Evolutionary conservation across 2,797 vertebrate genomes (phyloP), one percentile per base, ranked within the genome.

Genomic region (Pipistrellus nathusii): DNA sequence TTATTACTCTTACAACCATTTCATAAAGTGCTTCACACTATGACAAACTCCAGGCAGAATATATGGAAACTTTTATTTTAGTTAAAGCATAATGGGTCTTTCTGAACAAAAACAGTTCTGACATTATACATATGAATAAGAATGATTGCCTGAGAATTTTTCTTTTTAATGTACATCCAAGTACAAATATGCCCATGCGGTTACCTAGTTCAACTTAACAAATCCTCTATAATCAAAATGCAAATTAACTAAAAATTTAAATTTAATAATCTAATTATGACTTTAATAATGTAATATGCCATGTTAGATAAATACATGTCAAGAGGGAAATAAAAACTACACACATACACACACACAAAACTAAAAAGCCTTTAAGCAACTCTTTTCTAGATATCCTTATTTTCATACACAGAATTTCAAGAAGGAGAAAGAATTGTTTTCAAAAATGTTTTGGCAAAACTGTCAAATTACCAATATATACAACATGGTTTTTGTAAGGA

Each of bases 1-100:
- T 93, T 97, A 96, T 96, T 97, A 96, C 88, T 88, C 91, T 97
- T 97, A 62, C 80, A 97, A 97, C 85, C 87, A 97, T 95, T 98
- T 97, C 83, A 97, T 72, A 44, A 97, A 98, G 91, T 83, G 93
- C 90, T 98, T 98, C 92, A 87, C 73, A 95, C 84, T 95, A 75
- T 12, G 85, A 97, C 96, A 97, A 97, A 94, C 91, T 72, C 81
- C 71, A 97, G 92, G 85, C 78, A 97, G 69, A 97, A 97, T 73
- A 88, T 66, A 97, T 8, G 85, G 85, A 95, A 96, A 85, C 48
- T 32, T 78, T 95, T 97, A 97, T 95, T 95, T 98, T 97, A 96
- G 90, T 94, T 97, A 92, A 93, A 76, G 81, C 75, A 87, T 95
- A 97, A 97, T 75, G 97, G 93, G 69, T 64, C 87, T 97, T 97